Evolutionary conservation across 1,140 invertebrate species (phyloP), one percentile per base, ranked within the genome.

Genomic region (Rhynchophorus ferrugineus): DNA sequence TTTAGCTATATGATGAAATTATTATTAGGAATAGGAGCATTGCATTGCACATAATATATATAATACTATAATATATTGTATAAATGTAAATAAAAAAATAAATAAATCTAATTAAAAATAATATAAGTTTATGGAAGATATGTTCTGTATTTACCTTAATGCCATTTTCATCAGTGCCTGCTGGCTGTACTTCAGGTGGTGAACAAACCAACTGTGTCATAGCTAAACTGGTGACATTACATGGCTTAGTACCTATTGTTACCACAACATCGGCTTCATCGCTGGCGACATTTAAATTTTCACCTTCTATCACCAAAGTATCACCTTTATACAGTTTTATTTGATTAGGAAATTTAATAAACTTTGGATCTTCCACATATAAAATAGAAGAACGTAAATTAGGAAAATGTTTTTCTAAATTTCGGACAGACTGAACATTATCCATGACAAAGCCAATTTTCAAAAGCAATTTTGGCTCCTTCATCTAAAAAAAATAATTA

Each of bases 371-470:
- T 45, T 91, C 84, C 11, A 91, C 87, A 71, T 96, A 97, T 0
- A 87, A 73, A 62, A 98, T 75, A 24, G 85, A 83, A 43, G 84
- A 84, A 17, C 84, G 73, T 3, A 93, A 73, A 57, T 79, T 83
- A 51, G 86, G 83, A 63, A 89, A 89, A 68, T 90, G 84, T 69
- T 91, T 89, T 52, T 91, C 85, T 38, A 97, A 74, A 69, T 97
- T 89, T 49, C 82, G 76, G 24, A 97, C 91, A 2, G 82, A 80
- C 61, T 87, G 79, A 0, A 98, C 95, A 69, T 90, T 88, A 63
- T 98, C 95, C 95, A 98, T 98, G 3, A 91, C 77, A 70, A 98
- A 97, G 11, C 89, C 92, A 49, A 96, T 82, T 69, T 80, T 82
- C 49, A 85, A 71, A 34, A 76, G 76, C 34, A 85, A 66, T 58